phyloP scores from a whole-genome alignment of 2,888 invertebrate species.

The Anodontia alba region DNA sequence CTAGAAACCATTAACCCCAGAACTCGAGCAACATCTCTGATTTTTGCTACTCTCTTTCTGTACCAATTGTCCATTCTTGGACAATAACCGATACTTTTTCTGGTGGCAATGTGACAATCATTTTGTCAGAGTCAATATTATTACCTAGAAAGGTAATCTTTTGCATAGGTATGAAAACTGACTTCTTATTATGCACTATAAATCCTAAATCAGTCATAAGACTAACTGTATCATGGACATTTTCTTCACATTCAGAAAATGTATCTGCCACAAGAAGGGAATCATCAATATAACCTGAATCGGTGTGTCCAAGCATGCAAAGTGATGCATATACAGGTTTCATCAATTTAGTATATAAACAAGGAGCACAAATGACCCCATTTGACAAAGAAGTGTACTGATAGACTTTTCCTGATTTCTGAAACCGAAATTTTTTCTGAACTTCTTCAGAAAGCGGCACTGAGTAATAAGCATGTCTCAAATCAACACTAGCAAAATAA shows the following conservation, averaged over 20 bases:
- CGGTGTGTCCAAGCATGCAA: constrained; percentile 40
- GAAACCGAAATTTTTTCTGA: constrained; percentile 40
- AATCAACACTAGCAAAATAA: constrained; percentile 58
- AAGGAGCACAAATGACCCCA: constrained; percentile 52
- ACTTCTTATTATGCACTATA: constrained; percentile 28
- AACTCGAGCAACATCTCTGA: no score
- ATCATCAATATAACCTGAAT: constrained; percentile 61
- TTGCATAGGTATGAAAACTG: not conserved
- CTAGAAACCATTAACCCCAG: constrained; percentile 14
- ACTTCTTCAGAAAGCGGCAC: constrained; percentile 41
- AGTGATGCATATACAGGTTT: constrained; percentile 57
- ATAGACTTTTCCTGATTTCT: constrained; percentile 38
- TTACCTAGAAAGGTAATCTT: no score
- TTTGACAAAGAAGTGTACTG: constrained; percentile 50
- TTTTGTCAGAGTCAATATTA: no score
- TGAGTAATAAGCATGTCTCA: constrained; percentile 58
- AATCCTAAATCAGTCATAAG: no score
- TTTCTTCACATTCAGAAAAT: constrained; percentile 35
- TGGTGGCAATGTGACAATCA: constrained; percentile 42
- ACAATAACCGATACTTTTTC: constrained; percentile 16
- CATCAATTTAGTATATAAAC: constrained; percentile 60
- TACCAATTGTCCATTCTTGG: constrained; percentile 1
- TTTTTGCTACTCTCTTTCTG: no score
- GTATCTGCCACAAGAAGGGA: constrained; percentile 37
- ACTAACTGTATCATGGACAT: no score